Evolutionary conservation across 1,140 invertebrate genomes (phyloP).

Genomic region (Drosophila jambulina): DNA sequence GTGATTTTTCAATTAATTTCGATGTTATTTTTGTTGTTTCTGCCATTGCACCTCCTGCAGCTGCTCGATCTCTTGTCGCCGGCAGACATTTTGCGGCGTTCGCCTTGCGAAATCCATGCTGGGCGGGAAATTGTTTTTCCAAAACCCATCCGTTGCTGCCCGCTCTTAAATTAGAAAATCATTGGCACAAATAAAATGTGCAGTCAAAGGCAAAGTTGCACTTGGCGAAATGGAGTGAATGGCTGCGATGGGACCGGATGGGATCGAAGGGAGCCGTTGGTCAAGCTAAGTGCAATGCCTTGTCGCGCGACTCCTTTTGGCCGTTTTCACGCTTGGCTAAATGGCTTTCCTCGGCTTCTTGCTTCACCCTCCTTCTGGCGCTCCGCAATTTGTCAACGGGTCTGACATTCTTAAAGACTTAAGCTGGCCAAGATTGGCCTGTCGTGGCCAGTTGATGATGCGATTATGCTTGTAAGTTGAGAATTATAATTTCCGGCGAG

Average conservation of each 20-base stretch:
- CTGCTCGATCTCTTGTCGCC: conserved; percentile 55
- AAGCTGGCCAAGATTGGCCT: conserved; percentile 54
- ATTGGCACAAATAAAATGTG: conserved; percentile 80
- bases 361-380: background rate
- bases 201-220: conserved; percentile 60
- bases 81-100: conserved; percentile 47
- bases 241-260: background rate
- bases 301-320: conserved; percentile 63
- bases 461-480: conserved; percentile 46
- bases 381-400: conserved; percentile 65
- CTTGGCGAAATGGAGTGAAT: conserved; percentile 23
- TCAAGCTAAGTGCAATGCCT: conserved; percentile 79
- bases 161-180: conserved; percentile 74
- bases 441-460: conserved; percentile 24
- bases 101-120: conserved; percentile 36
- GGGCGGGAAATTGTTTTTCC: conserved; percentile 65
- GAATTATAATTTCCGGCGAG: conserved; percentile 51
- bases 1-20: conserved; percentile 82
- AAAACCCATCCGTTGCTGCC: conserved; percentile 1
- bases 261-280: conserved; percentile 33
- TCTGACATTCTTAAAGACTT: conserved; percentile 66
- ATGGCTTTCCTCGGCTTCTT: conserved; percentile 15
- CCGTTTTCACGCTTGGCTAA: conserved; percentile 34
- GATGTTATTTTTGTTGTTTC: conserved; percentile 54
- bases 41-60: background rate